Evolutionary conservation across 2,797 vertebrate species (phyloP).

Genomic region (Poecilia picta): DNA sequence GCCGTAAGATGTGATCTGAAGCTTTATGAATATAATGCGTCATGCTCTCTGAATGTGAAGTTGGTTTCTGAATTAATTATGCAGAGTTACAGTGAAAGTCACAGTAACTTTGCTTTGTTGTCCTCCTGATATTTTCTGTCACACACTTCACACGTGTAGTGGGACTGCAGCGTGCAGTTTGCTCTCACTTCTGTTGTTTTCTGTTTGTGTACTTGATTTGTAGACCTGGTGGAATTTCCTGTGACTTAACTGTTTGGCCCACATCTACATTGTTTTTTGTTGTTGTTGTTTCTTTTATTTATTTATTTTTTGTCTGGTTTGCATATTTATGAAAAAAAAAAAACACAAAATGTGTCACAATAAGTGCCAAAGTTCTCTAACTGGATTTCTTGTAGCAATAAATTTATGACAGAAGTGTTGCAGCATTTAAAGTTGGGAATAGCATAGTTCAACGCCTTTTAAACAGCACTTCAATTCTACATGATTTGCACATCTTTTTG

Average conservation of each 20-base stretch:
- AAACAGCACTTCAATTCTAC: not conserved
- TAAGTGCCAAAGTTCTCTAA: not conserved
- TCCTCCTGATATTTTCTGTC: not conserved
- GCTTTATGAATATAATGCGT: not conserved
- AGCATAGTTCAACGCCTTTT: not conserved
- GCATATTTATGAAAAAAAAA: not conserved
- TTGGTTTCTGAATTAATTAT: not conserved
- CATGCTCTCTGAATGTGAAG: not conserved
- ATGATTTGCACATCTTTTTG: not conserved
- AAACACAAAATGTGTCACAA: constrained; percentile 8
- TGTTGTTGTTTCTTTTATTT: too few relatives aligned
- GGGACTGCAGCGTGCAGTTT: not conserved
- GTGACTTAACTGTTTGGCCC: constrained; percentile 22
- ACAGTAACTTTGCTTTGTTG: not conserved
- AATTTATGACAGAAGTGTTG: constrained; percentile 3
- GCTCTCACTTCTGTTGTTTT: constrained; percentile 3
- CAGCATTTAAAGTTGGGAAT: not conserved
- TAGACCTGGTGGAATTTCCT: constrained; percentile 8
- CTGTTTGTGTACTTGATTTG: constrained; percentile 1
- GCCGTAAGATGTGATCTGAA: not conserved
- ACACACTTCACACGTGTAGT: not conserved
- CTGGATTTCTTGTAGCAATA: not conserved
- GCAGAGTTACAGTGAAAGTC: not conserved
- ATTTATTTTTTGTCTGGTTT: constrained; percentile 1
- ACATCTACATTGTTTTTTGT: not conserved